Base-by-base conservation (phyloP, 2,797 vertebrate species). In the Lutjanus campechanus region DNA sequence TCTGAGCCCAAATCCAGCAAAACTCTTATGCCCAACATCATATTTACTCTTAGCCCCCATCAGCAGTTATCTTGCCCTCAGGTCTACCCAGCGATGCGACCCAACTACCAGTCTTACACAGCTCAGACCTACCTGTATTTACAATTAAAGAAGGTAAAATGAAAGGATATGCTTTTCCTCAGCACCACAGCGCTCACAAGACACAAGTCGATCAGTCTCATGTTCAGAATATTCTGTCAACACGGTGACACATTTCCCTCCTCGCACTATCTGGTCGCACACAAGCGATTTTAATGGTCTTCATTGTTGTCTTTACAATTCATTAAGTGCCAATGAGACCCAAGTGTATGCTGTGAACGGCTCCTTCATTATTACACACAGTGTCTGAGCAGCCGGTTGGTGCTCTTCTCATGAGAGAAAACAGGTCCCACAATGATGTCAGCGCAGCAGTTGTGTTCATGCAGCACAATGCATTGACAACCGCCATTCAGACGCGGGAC, bases 391-490 rank as follows among this genome's bases (percentile, higher is more conserved):
- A 20, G 77, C 84, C 63, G 44, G 70, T 81, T 62, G 1, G 68
- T 67, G 84, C 78, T 83, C 84, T 79, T 88, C 89, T 92, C 73
- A 66, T 63, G 76, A 85, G 78, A 90, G 81, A 74, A 78, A 91
- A 82, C 81, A 81, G 79, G 84, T 85, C 89, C 87, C 79, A 87
- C 84, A 84, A 81, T 87, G 86, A 86, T 87, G 84, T 91, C 88
- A 86, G 85, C 0, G 69, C 82, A 43, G 82, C 75, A 61, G 73
- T 66, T 83, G 77, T 87, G 77, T 69, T 88, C 74, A 51, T 36
- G 76, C 79, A 11, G 75, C 85, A 92, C 90, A 93, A 92, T 86
- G 67, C 85, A 76, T 65, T 87, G 88, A 91, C 85, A 89, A 84
- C 77, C 81, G n/a, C 85, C 90, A 91, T 92, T 92, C 91, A 73